Base-by-base conservation (phyloP, 2,113 vertebrate species). In the Gnathonemus echidnorhynchus region DNA sequence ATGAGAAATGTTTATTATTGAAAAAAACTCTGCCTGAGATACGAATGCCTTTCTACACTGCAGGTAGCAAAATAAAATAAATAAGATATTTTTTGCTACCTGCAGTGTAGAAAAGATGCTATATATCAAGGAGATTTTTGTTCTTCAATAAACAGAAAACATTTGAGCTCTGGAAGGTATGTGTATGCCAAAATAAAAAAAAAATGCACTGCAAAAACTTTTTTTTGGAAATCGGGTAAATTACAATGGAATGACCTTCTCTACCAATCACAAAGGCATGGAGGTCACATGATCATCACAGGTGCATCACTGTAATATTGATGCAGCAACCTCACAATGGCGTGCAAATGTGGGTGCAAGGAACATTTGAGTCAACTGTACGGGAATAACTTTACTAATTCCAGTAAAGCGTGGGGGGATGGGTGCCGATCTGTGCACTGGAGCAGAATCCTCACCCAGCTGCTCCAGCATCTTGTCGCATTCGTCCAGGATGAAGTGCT, bases 381-480 rank as follows among this genome's bases (percentile, higher is more conserved):
- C 21, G 2, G 24, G 45, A 85, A 48, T 15, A 24, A 48, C 7
- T 85, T n/a, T 46, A 24, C 42, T 46, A 84, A 85, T 85, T 48
- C 24, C 45, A 45, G 45, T 48, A 11, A n/a, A 5, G 83, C 1
- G 1, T 10, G 35, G 83, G 45, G 31, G 83, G 35, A 21, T n/a
- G 58, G 62, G 74, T 42, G 31, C 74, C 9, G 35, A 8, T 42
- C 74, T 1, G 74, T 42, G 31, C 74, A 17, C 31, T 17, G 0
- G 45, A 49, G n/a, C 49, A 53, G 48, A 27, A 11, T 35, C 11
- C 96, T 96, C 92, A 97, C 97, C 96, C 58, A 97, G 96, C 74
- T 97, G 97, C 92, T 97, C 96, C 66, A 97, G 95, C 97, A 97
- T 97, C 93, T 97, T 97, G 93, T 97, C 97, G 21, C 97, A 97